Percentiles rank a stretch among this genome's conserved stretches.
phyloP scores from a whole-genome alignment of 2,888 invertebrate genomes.

The Agonopterix subpropinquella region DNA sequence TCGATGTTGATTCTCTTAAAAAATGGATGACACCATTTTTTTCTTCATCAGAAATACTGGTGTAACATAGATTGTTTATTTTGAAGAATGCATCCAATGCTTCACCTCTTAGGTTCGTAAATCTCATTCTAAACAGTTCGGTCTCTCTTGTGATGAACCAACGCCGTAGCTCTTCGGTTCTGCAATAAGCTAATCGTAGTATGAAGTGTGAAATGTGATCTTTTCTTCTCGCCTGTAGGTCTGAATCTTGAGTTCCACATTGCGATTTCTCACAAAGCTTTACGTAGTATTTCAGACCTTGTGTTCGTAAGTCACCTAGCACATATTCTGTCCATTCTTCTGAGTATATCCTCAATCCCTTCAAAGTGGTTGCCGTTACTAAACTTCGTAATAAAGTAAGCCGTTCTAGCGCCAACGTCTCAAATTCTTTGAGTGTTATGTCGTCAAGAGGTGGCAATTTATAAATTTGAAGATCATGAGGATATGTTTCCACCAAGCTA shows the following conservation, averaged over 20 bases:
- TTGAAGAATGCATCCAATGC: constrained; percentile 80
- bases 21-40: constrained; percentile 77
- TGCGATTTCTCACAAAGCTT: constrained; percentile 76
- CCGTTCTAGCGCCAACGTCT: constrained; percentile 89
- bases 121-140: constrained; percentile 90
- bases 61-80: constrained; percentile 80
- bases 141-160: constrained; percentile 95
- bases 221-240: constrained; percentile 80
- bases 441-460: constrained; percentile 82
- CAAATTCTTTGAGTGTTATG: constrained; percentile 89
- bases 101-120: constrained; percentile 78
- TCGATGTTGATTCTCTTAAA: constrained; percentile 77
- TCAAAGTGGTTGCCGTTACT: constrained; percentile 81
- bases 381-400: constrained; percentile 85
- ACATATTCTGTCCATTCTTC: constrained; percentile 82
- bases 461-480: constrained; percentile 88
- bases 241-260: constrained; percentile 72
- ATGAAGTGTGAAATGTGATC: constrained; percentile 97
- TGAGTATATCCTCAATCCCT: constrained; percentile 76
- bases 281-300: constrained; percentile 79
- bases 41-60: constrained; percentile 80
- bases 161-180: constrained; percentile 86
- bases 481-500: constrained; percentile 76
- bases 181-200: constrained; percentile 92
- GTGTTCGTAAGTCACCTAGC: constrained; percentile 78